Evolutionary conservation across 2,888 invertebrate species (phyloP).

Genomic region (Eugnorisma glareosa): DNA sequence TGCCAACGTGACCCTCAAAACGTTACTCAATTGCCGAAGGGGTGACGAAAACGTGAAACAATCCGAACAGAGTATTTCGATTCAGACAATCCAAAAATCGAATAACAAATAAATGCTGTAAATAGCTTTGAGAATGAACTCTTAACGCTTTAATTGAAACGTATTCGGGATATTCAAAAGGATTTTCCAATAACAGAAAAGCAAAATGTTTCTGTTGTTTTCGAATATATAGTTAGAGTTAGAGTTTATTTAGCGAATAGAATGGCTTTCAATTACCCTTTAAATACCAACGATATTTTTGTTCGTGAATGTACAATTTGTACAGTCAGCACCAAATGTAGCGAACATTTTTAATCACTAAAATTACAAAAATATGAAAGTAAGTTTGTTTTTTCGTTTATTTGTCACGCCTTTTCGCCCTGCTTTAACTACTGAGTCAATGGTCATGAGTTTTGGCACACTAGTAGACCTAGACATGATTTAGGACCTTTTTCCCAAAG

Average conservation of each 20-base stretch:
- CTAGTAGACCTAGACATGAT: not conserved
- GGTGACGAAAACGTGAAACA: slow-evolving; percentile 43
- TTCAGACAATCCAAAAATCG: slow-evolving; percentile 31
- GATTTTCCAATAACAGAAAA: slow-evolving; percentile 40
- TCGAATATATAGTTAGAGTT: not conserved
- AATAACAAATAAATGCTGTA: slow-evolving; percentile 43
- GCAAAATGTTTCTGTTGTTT: slow-evolving; percentile 23
- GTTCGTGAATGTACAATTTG: not conserved
- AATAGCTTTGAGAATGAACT: slow-evolving; percentile 37
- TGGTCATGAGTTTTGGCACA: not conserved
- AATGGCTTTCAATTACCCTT: slow-evolving; percentile 13
- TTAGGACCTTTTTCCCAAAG: not conserved
- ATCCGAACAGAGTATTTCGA: slow-evolving; percentile 20
- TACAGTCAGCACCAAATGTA: not conserved
- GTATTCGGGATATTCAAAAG: slow-evolving; percentile 24
- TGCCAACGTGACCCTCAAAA: slow-evolving; percentile 21
- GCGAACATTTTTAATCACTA: not conserved
- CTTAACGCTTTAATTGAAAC: slow-evolving; percentile 51
- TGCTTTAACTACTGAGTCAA: not conserved
- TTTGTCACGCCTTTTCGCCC: not conserved
- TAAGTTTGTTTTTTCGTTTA: not conserved
- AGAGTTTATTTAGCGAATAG: slow-evolving; percentile 5
- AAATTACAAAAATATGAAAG: not conserved
- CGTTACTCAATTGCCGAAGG: slow-evolving; percentile 35
- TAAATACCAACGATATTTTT: not conserved